Evolutionary conservation across 1,140 invertebrate genomes (phyloP), one percentile per base, ranked within the genome.

Genomic region (Probaryconus sp.): DNA sequence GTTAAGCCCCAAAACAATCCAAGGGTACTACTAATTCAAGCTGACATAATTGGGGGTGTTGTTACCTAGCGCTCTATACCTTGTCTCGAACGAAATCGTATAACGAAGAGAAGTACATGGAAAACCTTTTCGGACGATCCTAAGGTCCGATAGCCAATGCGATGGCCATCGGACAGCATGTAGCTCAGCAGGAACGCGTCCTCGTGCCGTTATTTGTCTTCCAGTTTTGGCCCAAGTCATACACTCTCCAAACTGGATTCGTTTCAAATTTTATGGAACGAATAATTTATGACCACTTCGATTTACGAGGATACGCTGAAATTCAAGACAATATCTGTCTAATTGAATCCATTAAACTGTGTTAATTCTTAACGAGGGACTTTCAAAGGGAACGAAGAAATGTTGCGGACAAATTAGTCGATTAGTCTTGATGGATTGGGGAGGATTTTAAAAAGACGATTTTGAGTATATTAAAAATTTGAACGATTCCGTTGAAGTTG

Each of bases 81-180:
- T 51, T 60, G 78, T 58, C 79, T 80, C 74, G 77, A 82, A 82
- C 80, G 81, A 86, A 81, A 87, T 86, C 83, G 82, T 84, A 85
- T 86, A 86, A 87, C 84, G 85, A 86, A 82, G 78, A 79, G 81
- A 84, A 81, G 83, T 85, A 87, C 86, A 88, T 78, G 85, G 83
- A 88, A 88, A 88, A 86, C 85, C 86, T 88, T 79, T 88, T 82
- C 71, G 74, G 77, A 76, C 80, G 85, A 87, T 87, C 79, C 79
- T 82, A 79, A 71, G 71, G 67, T 51, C 82, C 80, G 83, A 86
- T 85, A 85, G 79, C 78, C 79, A 83, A 87, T 85, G 86, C 80
- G 86, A 87, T 87, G 85, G 83, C 76, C 74, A 77, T 76, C 77
- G 78, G 81, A 82, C 77, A 81, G 81, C 82, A 81, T 85, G 85